A percentile compares a stretch with the other conserved stretches of the same genome.
Conservation (phyloP, 2,113 vertebrate species). For the Ammodramus savannarum region DNA sequence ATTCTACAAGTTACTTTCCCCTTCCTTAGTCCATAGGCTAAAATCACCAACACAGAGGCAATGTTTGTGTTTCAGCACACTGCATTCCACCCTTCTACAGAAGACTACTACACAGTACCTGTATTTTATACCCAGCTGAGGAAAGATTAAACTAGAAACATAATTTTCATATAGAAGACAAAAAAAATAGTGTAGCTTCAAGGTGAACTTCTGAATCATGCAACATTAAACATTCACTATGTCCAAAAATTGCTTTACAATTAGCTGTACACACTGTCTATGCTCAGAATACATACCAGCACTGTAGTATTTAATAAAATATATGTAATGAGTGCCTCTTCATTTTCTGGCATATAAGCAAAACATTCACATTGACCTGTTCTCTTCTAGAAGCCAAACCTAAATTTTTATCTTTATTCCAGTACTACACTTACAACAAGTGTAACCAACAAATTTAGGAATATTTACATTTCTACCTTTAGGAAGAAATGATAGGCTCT, state of each 20-base stretch:
- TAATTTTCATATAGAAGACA: neutral
- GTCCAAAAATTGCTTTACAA: neutral
- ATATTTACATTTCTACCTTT: neutral
- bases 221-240: neutral
- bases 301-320: neutral
- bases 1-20: neutral
- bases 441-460: neutral
- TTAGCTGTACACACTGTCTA: neutral
- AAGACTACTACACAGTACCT: neutral
- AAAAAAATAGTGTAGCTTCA: neutral
- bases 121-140: neutral
- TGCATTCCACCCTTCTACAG: neutral
- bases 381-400: neutral
- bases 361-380: neutral
- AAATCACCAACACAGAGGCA: neutral
- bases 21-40: neutral
- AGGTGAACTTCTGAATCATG: neutral
- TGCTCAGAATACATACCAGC: neutral
- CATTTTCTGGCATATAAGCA: neutral
- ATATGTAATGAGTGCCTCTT: neutral
- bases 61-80: neutral
- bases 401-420: neutral
- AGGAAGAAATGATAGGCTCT: neutral
- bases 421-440: neutral
- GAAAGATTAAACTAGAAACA: neutral